These are phyloP conservation scores for Muscicapa adusta DNA, from an alignment of 2,113 vertebrate species.

Conservation along the genomic window DNA sequence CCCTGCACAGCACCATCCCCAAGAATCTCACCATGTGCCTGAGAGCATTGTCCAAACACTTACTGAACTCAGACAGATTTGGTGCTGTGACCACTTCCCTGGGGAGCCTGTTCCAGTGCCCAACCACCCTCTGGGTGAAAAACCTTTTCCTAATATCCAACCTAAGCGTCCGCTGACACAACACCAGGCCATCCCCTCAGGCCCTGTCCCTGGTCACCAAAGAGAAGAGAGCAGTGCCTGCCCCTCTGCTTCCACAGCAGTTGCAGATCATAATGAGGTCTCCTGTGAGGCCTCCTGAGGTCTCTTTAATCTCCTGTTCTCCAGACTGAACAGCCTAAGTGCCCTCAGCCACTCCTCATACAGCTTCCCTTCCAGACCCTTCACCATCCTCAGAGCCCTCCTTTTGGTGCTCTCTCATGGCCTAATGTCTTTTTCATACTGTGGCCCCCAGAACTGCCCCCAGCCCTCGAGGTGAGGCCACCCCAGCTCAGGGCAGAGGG, in stretches of 20 bases:
- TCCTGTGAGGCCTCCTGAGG: too few relatives aligned
- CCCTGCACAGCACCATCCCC: neutral
- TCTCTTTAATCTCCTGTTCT: too few relatives aligned
- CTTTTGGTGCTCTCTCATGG: accelerated
- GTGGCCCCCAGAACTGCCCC: accelerated
- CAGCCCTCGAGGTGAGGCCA: accelerated
- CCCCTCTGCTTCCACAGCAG: neutral
- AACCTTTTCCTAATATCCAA: neutral
- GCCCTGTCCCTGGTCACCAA: neutral
- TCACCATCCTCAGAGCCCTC: accelerated
- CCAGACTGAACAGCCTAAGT: neutral
- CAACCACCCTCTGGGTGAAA: neutral
- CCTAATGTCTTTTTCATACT: neutral
- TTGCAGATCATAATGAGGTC: too few relatives aligned
- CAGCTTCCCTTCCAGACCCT: accelerated
- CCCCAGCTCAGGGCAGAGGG: neutral
- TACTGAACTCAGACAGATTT: neutral
- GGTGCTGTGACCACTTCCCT: neutral
- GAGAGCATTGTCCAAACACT: neutral
- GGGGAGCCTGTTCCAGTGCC: neutral
- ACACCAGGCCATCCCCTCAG: neutral
- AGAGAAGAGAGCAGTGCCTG: neutral
- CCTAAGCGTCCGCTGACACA: neutral
- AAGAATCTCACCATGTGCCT: neutral
- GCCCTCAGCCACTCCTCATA: accelerated